Evolutionary conservation across 2,888 invertebrate genomes (phyloP), one percentile per base, ranked within the genome.

Genomic region (Thymelicus lineola): DNA sequence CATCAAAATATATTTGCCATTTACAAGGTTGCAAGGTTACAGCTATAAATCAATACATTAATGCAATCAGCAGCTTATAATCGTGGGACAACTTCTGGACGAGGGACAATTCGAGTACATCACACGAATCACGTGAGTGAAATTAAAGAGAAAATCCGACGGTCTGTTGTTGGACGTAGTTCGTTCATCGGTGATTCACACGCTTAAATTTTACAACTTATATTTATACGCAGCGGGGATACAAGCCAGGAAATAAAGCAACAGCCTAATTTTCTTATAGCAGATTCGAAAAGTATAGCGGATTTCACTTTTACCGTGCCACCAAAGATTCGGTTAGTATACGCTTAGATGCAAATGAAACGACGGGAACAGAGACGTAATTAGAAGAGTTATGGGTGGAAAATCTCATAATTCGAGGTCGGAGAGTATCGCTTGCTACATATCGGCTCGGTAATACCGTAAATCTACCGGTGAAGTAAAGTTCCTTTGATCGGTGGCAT

Each of bases 401-500:
- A 69, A 57, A 65, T 71, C 62, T 53, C 66, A 70, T 74, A 67
- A 72, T 57, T 66, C 63, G 69, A 72, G 35, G 69, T 57, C 69
- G 67, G 60, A 63, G 62, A 72, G 74, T 68, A 72, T 72, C 66
- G 73, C 65, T 68, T 74, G 74, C 72, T 65, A 73, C 73, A 63
- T 73, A 75, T 74, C 72, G 73, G 73, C 71, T 66, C 70, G 67
- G 75, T 64, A 67, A 66, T 59, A 70, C 74, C 73, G 71, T 79
- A 75, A 79, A 79, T 78, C 73, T 70, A 71, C 62, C 75, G 72
- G 76, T 79, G 79, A 82, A 83, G 85, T 82, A 87, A 83, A 87
- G 79, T 83, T 88, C 79, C 90, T 91, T 91, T 90, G 91, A 93
- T 92, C 91, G 83, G 86, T 75, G 84, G 85, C 80, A 83, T 88